Conservation (phyloP, 2,797 vertebrate species). For the Jordanella pulchra region DNA sequence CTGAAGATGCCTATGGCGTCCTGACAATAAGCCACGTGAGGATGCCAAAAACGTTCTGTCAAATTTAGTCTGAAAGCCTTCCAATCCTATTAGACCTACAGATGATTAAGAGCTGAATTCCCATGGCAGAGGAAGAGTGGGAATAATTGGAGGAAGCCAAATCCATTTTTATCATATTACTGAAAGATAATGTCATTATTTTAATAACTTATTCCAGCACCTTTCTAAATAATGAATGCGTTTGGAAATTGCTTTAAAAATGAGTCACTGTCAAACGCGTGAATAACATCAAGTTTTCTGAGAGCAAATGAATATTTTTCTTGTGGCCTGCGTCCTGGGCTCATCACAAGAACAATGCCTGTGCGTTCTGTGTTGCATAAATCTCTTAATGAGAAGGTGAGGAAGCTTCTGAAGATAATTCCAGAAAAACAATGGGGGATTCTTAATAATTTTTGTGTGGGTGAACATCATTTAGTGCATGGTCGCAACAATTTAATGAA, state of each 20-base stretch:
- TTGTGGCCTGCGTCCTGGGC: slow-evolving; percentile 30
- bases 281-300: slow-evolving; percentile 35
- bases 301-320: slow-evolving; percentile 47
- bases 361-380: slow-evolving; percentile 22
- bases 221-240: slow-evolving; percentile 34
- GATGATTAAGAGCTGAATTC: slow-evolving; percentile 55
- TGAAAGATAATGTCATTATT: slow-evolving; percentile 50
- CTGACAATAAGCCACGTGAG: slow-evolving; percentile 26
- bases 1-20: slow-evolving; percentile 5
- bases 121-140: slow-evolving; percentile 17
- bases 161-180: slow-evolving; percentile 40
- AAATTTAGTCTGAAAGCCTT: slow-evolving; percentile 50
- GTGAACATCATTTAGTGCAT: slow-evolving; percentile 23
- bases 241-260: slow-evolving; percentile 41
- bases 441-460: slow-evolving; percentile 52
- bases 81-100: slow-evolving; percentile 44
- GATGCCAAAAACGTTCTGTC: slow-evolving; percentile 58
- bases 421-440: slow-evolving; percentile 40
- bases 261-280: slow-evolving; percentile 32
- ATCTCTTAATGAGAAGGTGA: slow-evolving; percentile 47
- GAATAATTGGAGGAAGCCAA: slow-evolving; percentile 41
- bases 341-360: slow-evolving; percentile 38
- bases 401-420: slow-evolving; percentile 43
- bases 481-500: slow-evolving; percentile 47
- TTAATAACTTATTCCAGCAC: slow-evolving; percentile 41